Evolutionary conservation across 2,888 invertebrate genomes (phyloP).

Genomic region (Meliscaeva auricollis): DNA sequence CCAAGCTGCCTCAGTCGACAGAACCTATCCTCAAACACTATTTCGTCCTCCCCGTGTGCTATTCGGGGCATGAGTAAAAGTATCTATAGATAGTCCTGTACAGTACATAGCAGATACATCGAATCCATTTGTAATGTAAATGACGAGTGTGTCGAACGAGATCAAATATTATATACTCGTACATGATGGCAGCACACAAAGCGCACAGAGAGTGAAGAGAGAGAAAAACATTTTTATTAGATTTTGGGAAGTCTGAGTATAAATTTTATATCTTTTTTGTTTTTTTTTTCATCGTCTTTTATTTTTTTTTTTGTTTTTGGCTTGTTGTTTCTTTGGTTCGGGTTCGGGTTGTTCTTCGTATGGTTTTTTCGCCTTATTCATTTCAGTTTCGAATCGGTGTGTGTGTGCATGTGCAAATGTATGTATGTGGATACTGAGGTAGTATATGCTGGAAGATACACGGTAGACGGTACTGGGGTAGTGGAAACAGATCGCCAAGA

Average conservation of each 20-base stretch:
- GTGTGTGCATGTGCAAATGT: conserved; percentile 47
- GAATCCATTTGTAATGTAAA: conserved; percentile 67
- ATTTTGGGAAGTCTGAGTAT: conserved; percentile 73
- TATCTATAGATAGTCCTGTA: conserved; percentile 54
- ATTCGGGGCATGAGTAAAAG: conserved; percentile 33
- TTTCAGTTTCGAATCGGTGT: conserved; percentile 57
- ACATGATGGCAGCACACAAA: conserved; percentile 34
- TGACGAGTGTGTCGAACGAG: conserved; percentile 76
- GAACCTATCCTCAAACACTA: background rate
- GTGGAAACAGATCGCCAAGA: conserved; percentile 74
- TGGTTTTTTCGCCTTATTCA: conserved; percentile 59
- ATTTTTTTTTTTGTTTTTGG: conserved; percentile 24
- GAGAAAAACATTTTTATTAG: conserved; percentile 75
- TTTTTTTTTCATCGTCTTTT: conserved; percentile 32
- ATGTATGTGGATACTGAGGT: conserved; percentile 25
- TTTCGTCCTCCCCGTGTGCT: conserved; percentile 62
- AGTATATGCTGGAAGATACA: conserved; percentile 72
- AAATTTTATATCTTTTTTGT: conserved; percentile 69
- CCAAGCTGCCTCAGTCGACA: background rate
- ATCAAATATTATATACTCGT: conserved; percentile 61
- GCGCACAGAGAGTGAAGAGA: conserved; percentile 66
- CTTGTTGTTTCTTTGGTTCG: conserved; percentile 45
- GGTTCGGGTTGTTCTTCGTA: conserved; percentile 58
- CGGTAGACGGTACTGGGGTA: conserved; percentile 54
- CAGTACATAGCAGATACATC: conserved; percentile 35